Conservation (phyloP, 2,113 vertebrate genomes). For the Xyliphius kryptos region DNA sequence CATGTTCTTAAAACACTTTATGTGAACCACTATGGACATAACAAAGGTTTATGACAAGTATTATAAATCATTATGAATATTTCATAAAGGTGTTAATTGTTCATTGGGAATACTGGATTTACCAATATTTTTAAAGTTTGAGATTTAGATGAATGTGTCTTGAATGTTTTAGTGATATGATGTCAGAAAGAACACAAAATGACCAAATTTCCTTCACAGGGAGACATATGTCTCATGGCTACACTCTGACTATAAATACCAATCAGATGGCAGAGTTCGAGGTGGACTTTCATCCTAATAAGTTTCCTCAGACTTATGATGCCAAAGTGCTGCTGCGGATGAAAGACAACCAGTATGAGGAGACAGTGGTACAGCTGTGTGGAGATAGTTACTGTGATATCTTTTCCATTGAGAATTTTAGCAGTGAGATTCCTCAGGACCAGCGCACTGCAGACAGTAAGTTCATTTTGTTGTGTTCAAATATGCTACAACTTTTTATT, state of each 20-base stretch:
- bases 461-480: background rate
- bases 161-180: no score
- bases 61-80: no score
- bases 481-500: no score
- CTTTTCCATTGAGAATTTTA: slow-evolving; percentile 73
- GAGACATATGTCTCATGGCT: slow-evolving; percentile 50
- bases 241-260: slow-evolving; percentile 53
- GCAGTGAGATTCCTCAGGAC: slow-evolving; percentile 32
- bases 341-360: slow-evolving; percentile 66
- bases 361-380: slow-evolving; percentile 60
- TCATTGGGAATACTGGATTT: no score
- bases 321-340: slow-evolving; percentile 64
- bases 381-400: slow-evolving; percentile 76
- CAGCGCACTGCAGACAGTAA: slow-evolving; percentile 58
- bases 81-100: no score
- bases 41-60: no score
- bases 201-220: slow-evolving; percentile 50
- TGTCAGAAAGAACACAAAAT: no score
- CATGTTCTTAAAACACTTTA: no score
- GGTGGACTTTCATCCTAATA: slow-evolving; percentile 70
- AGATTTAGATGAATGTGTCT: no score
- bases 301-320: slow-evolving; percentile 50
- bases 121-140: no score
- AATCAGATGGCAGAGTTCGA: slow-evolving; percentile 64
- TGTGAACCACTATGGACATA: no score